A percentile compares a stretch with the other conserved stretches of the same genome.
Evolutionary conservation across 1,140 invertebrate genomes (phyloP).

Genomic region (Pararge aegeria): DNA sequence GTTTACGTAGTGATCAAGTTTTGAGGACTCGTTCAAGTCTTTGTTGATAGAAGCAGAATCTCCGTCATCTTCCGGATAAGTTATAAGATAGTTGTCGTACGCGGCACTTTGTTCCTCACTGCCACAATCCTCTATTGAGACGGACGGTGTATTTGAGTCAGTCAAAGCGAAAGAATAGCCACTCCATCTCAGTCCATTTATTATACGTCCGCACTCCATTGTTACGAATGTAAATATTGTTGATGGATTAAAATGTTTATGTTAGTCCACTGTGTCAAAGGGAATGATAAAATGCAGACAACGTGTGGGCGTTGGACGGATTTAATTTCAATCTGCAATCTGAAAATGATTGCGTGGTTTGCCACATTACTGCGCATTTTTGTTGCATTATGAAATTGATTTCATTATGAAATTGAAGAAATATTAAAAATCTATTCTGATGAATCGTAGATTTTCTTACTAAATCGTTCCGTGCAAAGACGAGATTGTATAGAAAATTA

Average conservation of each 20-base stretch:
- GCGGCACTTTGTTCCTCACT: constrained; percentile 38
- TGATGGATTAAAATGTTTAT: constrained; percentile 36
- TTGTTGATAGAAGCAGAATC: constrained; percentile 37
- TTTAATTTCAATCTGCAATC: constrained; percentile 49
- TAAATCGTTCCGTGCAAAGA: no score
- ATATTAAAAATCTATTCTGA: no score
- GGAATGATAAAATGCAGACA: constrained; percentile 41
- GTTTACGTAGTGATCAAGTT: constrained; percentile 57
- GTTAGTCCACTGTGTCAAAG: constrained; percentile 30
- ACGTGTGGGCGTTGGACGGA: constrained; percentile 47
- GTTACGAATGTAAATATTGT: constrained; percentile 36
- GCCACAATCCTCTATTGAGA: constrained; percentile 40
- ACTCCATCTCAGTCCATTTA: constrained; percentile 51
- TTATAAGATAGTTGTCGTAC: constrained; percentile 54
- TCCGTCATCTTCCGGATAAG: constrained; percentile 50
- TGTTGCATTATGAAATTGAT: not conserved
- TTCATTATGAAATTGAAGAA: no score
- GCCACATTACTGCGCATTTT: constrained; percentile 6
- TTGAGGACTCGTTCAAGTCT: constrained; percentile 38
- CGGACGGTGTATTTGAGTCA: constrained; percentile 39
- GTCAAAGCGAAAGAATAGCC: constrained; percentile 42
- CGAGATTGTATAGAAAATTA: no score
- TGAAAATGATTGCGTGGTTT: constrained; percentile 26
- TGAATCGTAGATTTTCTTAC: no score
- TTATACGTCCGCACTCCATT: constrained; percentile 61